These are phyloP conservation scores for Galerucella nymphaeae DNA, from an alignment of 2,888 invertebrate species.

Conservation along the genomic window DNA sequence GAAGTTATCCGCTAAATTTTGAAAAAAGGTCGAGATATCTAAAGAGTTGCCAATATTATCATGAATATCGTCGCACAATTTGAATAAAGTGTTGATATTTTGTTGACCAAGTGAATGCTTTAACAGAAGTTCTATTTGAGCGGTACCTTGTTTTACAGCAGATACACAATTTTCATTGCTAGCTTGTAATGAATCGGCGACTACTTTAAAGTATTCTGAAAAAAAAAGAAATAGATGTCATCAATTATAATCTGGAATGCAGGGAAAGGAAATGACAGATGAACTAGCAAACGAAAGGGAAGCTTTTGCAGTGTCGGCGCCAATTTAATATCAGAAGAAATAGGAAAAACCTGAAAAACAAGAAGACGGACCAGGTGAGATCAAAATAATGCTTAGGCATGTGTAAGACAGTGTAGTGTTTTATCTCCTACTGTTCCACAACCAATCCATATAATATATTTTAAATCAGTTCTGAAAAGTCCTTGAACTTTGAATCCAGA, in stretches of 20 bases:
- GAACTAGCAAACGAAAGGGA: not conserved
- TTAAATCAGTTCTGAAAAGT: too few species aligned
- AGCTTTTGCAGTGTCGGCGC: too few species aligned
- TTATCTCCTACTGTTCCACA: too few species aligned
- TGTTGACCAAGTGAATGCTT: conserved; percentile 71
- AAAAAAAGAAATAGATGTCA: conserved; percentile 37
- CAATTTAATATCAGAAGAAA: too few species aligned
- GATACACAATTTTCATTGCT: conserved; percentile 76
- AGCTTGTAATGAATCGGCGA: conserved; percentile 77
- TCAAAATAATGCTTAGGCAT: too few species aligned
- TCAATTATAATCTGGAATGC: not conserved
- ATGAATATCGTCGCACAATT: conserved; percentile 80
- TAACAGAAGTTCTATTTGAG: conserved; percentile 68
- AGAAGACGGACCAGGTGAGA: too few species aligned
- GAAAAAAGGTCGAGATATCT: conserved; percentile 84
- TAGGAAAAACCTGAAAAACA: too few species aligned
- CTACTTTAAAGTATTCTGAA: conserved; percentile 85
- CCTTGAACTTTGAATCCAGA: too few species aligned
- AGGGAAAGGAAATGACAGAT: not conserved
- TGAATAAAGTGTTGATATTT: conserved; percentile 78
- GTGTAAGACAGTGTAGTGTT: too few species aligned
- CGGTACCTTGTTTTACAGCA: conserved; percentile 67
- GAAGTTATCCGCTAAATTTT: conserved; percentile 81
- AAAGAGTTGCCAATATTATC: conserved; percentile 69
- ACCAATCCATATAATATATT: too few species aligned